phyloP scores from a whole-genome alignment of 2,888 invertebrate species.

The Cataglyphis altisquamis region DNA sequence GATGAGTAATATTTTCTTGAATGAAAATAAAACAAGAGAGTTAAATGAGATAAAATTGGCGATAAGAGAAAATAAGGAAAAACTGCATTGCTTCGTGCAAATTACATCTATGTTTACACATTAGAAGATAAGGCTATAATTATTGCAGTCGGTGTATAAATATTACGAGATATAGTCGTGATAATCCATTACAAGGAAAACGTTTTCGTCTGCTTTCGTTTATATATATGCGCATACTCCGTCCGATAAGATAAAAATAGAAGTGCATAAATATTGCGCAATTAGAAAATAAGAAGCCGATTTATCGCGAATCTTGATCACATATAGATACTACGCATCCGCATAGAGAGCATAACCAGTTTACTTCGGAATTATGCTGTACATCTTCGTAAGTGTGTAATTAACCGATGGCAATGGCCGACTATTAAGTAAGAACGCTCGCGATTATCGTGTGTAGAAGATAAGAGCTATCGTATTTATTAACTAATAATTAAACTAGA shows the following conservation, averaged over 20 bases:
- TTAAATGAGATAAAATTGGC: background rate
- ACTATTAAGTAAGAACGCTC: slow-evolving; percentile 29
- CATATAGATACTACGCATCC: slow-evolving; percentile 17
- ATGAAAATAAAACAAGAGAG: background rate
- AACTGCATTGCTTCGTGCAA: slow-evolving; percentile 41
- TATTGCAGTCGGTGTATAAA: slow-evolving; percentile 65
- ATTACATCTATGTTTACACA: slow-evolving; percentile 26
- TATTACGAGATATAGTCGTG: slow-evolving; percentile 77
- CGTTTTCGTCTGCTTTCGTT: slow-evolving; percentile 18
- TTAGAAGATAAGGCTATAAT: slow-evolving; percentile 48
- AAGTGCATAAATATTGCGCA: slow-evolving; percentile 60
- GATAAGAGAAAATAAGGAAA: slow-evolving; percentile 4
- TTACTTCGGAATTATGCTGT: slow-evolving; percentile 19
- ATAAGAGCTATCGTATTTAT: slow-evolving; percentile 30
- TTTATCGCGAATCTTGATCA: slow-evolving; percentile 63
- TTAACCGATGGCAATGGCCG: slow-evolving; percentile 30
- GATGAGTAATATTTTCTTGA: background rate
- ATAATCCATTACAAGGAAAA: slow-evolving; percentile 71
- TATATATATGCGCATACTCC: background rate
- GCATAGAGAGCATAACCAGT: slow-evolving; percentile 34
- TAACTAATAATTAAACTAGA: slow-evolving; percentile 1
- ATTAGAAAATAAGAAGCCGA: slow-evolving; percentile 66
- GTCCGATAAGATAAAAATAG: slow-evolving; percentile 34
- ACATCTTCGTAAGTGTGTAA: slow-evolving; percentile 34
- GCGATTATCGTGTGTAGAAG: slow-evolving; percentile 22